A percentile compares a stretch with the other conserved stretches of the same genome.
phyloP scores from a whole-genome alignment of 2,888 invertebrate species.

The Tipula lateralis region DNA sequence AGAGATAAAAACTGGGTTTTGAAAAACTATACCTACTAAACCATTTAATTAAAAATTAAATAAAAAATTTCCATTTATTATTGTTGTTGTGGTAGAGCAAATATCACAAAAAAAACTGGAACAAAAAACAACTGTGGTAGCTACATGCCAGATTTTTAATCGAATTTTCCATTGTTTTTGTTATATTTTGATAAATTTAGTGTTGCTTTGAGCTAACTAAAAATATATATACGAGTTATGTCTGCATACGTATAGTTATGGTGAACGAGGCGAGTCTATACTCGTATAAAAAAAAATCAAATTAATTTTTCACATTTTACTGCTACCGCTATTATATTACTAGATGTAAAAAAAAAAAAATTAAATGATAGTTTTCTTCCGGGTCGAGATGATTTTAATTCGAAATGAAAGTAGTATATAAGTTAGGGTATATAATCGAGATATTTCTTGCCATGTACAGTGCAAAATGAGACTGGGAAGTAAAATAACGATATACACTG shows the following conservation, averaged over 20 bases:
- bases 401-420: not conserved
- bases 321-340: not conserved
- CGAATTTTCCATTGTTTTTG: not conserved
- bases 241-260: too few species aligned
- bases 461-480: not conserved
- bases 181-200: not conserved
- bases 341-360: not conserved
- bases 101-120: not conserved
- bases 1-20: not conserved
- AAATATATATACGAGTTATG: not conserved
- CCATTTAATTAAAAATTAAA: not conserved
- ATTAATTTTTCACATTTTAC: not conserved
- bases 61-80: not conserved
- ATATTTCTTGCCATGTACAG: not conserved
- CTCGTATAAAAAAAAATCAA: not conserved
- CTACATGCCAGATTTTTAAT: slow-evolving; percentile 16
- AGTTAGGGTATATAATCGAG: not conserved
- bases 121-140: not conserved
- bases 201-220: not conserved
- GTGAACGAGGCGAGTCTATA: too few species aligned
- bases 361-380: not conserved
- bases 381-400: slow-evolving; percentile 11
- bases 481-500: not conserved
- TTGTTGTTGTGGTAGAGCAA: not conserved
- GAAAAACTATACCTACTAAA: not conserved